These are phyloP conservation scores for Druon quercuslanigerum DNA, from an alignment of 1,140 invertebrate species.

Conservation along the genomic window DNA sequence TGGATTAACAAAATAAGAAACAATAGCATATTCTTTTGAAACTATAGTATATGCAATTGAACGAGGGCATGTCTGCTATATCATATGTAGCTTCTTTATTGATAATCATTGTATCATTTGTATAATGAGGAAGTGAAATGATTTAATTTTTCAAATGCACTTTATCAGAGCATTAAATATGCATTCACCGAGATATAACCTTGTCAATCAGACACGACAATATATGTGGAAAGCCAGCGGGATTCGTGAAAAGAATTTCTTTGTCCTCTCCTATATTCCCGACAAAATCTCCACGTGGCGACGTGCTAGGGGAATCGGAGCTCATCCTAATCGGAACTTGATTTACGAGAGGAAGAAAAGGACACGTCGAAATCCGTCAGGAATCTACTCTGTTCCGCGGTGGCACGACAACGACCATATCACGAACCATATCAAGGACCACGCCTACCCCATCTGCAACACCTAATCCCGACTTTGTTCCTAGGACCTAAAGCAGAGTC, in stretches of 20 bases:
- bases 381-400: constrained; percentile 37
- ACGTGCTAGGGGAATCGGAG: constrained; percentile 40
- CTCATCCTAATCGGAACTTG: constrained; percentile 66
- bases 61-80: too few relatives aligned
- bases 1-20: too few relatives aligned
- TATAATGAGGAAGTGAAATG: too few relatives aligned
- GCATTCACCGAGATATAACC: not conserved
- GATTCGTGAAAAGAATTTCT: not conserved
- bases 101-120: too few relatives aligned
- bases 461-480: constrained; percentile 61
- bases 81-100: too few relatives aligned
- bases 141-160: too few relatives aligned
- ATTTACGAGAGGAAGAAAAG: constrained; percentile 63
- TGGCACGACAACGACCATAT: constrained; percentile 36
- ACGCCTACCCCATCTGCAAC: constrained; percentile 67
- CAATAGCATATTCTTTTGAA: too few relatives aligned
- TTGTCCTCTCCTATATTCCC: not conserved
- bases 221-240: too few relatives aligned
- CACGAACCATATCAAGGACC: constrained; percentile 45
- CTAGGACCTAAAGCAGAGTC: constrained; percentile 67
- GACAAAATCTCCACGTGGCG: constrained; percentile 28
- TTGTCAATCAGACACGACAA: not conserved
- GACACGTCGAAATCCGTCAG: constrained; percentile 42
- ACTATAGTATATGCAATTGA: too few relatives aligned
- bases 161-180: constrained; percentile 1